phyloP scores from a whole-genome alignment of 1,140 invertebrate genomes.

The Octopus bimaculoides region DNA sequence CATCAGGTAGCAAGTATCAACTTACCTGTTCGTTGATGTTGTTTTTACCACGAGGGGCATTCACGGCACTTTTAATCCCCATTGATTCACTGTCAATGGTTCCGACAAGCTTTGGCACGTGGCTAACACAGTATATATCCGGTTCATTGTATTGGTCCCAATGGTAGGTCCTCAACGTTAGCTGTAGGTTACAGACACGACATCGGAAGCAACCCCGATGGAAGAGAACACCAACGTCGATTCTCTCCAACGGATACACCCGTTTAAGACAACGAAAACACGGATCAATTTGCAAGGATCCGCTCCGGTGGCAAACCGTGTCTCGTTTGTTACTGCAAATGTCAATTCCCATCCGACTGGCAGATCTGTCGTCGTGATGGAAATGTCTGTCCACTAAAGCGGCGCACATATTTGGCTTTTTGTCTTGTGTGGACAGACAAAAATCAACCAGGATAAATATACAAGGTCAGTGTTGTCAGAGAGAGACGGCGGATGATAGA shows the following conservation, averaged over 20 bases:
- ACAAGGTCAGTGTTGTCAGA: too few relatives aligned
- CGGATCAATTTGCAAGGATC: slow-evolving; percentile 34
- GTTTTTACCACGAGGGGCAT: slow-evolving; percentile 42
- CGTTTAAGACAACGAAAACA: slow-evolving; percentile 49
- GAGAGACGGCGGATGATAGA: too few relatives aligned
- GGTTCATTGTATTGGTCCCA: slow-evolving; percentile 45
- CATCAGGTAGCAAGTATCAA: not conserved
- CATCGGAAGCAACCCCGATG: slow-evolving; percentile 53
- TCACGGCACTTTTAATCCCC: slow-evolving; percentile 47
- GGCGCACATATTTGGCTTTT: not conserved
- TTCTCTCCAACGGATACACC: slow-evolving; percentile 52
- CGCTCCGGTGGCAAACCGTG: not conserved
- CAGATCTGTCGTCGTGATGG: slow-evolving; percentile 33
- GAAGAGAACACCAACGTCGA: slow-evolving; percentile 52
- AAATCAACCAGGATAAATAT: too few relatives aligned
- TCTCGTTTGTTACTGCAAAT: slow-evolving; percentile 25
- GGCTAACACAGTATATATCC: slow-evolving; percentile 50
- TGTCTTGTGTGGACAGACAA: slow-evolving; percentile 8
- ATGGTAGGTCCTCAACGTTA: slow-evolving; percentile 48
- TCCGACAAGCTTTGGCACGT: slow-evolving; percentile 47
- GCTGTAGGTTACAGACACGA: slow-evolving; percentile 43
- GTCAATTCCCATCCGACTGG: slow-evolving; percentile 21
- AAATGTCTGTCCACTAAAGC: slow-evolving; percentile 35
- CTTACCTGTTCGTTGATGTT: slow-evolving; percentile 43
- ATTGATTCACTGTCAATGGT: slow-evolving; percentile 45